A percentile compares a stretch with the other conserved stretches of the same genome.
These are phyloP conservation scores for Aphodius granarius DNA, from an alignment of 2,888 invertebrate species.

Conservation along the genomic window DNA sequence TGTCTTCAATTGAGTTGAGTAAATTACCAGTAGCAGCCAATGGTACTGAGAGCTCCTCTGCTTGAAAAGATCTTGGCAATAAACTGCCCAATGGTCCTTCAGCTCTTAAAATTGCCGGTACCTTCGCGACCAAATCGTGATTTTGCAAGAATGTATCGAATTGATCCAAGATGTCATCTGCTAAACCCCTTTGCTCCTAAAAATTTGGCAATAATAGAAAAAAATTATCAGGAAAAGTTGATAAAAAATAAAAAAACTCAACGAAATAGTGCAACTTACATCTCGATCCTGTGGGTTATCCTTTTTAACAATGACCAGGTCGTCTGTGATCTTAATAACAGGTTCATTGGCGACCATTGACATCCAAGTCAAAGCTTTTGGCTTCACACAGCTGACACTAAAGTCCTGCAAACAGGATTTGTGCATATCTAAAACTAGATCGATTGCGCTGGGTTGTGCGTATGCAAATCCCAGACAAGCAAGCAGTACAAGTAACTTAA, in stretches of 20 bases:
- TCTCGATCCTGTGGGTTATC: constrained; percentile 50
- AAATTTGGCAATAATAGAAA: no score
- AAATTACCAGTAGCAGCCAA: constrained; percentile 60
- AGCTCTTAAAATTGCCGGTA: constrained; percentile 65
- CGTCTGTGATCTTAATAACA: constrained; percentile 75
- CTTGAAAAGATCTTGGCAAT: constrained; percentile 68
- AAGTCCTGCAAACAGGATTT: constrained; percentile 68
- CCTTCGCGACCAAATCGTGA: constrained; percentile 74
- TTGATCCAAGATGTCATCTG: constrained; percentile 67
- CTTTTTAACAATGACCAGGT: constrained; percentile 71
- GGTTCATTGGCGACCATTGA: constrained; percentile 67
- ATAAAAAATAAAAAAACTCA: not conserved
- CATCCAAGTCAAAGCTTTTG: constrained; percentile 76
- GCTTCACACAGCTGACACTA: constrained; percentile 74
- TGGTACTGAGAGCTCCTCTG: constrained; percentile 71
- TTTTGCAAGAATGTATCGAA: constrained; percentile 75
- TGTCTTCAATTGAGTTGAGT: not conserved
- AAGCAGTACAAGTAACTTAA: constrained; percentile 36
- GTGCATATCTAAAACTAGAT: constrained; percentile 68
- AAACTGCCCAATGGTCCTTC: constrained; percentile 61
- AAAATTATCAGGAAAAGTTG: not conserved
- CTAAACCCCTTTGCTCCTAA: constrained; percentile 59
- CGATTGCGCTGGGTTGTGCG: constrained; percentile 59
- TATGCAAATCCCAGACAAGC: constrained; percentile 25
- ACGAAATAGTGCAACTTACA: constrained; percentile 28